Evolutionary conservation across 2,888 invertebrate genomes (phyloP), one percentile per base, ranked within the genome.

Genomic region (Folsomia manolachei): DNA sequence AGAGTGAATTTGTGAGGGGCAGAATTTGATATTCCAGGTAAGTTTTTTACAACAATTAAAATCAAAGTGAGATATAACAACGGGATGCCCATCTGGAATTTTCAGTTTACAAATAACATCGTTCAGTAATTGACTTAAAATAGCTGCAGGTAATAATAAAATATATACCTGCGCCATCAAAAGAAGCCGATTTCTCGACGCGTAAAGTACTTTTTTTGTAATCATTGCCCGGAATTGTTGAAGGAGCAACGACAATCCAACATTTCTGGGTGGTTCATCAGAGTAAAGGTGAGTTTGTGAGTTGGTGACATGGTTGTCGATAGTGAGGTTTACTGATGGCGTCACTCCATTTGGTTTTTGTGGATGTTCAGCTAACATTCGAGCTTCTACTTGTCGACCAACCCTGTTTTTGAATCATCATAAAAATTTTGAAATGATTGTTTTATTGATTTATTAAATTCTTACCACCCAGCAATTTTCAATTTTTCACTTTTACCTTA

Each of bases 211-310:
- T 81, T 90, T 86, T 82, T 92, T 92, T 26, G 88, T 82, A 82
- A 91, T 85, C 85, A 91, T 89, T 0, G 90, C 90, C 27, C 83
- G 82, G 78, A 89, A 86, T 81, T 90, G 91, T 74, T 89, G 88
- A 18, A 84, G 71, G 0, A 85, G 79, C 1, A 90, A 83, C 0
- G 81, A 53, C 1, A 81, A 25, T 1, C 84, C 84, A 2, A 60
- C 24, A 39, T 68, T 69, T 39, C 69, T 27, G 52, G 69, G 52
- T 21, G 65, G 27, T 53, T 63, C 69, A 39, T 70, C 68, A 21
- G 61, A 19, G 24, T 71, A 39, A n/a, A 62, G 63, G 26, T 61
- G 51, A 24, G 63, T 26, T 24, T 63, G 52, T 0, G 27, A 61
- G 1, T 61, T 62, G 9, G 68, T 63, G 0, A 62, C 26, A 63